Evolutionary conservation across 2,113 vertebrate species (phyloP), one percentile per base, ranked within the genome.

Genomic region (Xiphorhynchus elegans): DNA sequence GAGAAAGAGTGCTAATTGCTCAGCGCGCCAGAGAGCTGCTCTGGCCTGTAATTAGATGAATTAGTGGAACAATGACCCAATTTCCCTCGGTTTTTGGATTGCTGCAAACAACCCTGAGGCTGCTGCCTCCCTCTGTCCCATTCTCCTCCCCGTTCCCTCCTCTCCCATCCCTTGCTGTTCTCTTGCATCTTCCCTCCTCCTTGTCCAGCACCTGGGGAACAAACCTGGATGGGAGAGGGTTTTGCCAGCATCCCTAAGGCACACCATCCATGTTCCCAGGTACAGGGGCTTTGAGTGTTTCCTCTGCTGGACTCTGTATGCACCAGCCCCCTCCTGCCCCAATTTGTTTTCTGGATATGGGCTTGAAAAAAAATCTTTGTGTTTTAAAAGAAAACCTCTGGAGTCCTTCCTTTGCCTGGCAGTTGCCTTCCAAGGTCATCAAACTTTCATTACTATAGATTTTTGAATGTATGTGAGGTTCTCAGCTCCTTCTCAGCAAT

Each of bases 21-120:
- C 84, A 85, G 87, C 68, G 3, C 69, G 44, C 95, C 74, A 84
- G 90, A 89, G 90, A 77, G 89, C 93, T 72, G 67, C 79, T 90
- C 94, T 96, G 87, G 93, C 93, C 93, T 97, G 86, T 97, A 97
- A 98, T 97, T 96, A 96, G 87, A 74, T 39, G 93, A 97, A 96
- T 96, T 95, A 96, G 92, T 90, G 74, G 81, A 97, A 97, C 96
- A 97, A 80, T 84, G 90, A 91, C 83, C 95, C 94, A 94, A 68
- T 97, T 97, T 97, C 76, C 46, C 52, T 90, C 9, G 4, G 17
- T 74, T 96, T 97, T 90, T 90, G 66, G 87, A 56, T 84, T 93
- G 39, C 80, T 81, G 40, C 59, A 74, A 90, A 91, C 87, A 89
- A 40, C 78, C 53, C 90, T 15, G 64, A 87, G 52, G 44, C 64